These are phyloP conservation scores for Novumbra hubbsi DNA, from an alignment of 2,797 vertebrate species.

Conservation along the genomic window DNA sequence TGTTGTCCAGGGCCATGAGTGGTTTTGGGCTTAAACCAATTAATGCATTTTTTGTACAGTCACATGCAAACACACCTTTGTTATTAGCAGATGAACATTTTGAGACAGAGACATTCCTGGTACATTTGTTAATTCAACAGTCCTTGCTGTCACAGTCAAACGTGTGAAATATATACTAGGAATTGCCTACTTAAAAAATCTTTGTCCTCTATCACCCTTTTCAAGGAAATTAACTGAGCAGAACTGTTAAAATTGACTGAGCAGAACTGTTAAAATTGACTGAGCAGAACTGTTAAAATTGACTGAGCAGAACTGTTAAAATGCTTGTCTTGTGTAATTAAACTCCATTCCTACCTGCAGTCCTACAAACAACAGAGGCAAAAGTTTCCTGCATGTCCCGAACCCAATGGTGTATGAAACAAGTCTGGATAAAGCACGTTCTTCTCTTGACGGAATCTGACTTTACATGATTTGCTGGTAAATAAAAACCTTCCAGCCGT, in stretches of 20 bases:
- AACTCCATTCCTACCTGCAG: neutral
- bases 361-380: conserved; percentile 6
- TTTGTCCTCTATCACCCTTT: neutral
- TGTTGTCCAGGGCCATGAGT: too few species aligned
- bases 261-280: too few species aligned
- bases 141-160: neutral
- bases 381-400: conserved; percentile 1
- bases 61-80: too few species aligned
- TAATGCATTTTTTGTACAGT: too few species aligned
- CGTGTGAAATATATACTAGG: neutral
- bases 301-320: conserved; percentile 1
- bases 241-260: too few species aligned
- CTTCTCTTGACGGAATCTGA: neutral
- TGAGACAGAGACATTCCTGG: too few species aligned
- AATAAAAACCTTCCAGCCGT: neutral
- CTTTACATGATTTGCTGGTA: conserved; percentile 2
- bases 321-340: conserved; percentile 8
- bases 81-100: too few species aligned
- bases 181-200: neutral
- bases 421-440: conserved; percentile 5
- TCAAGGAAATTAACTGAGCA: too few species aligned
- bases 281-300: conserved; percentile 5
- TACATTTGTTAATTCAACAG: too few species aligned
- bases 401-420: conserved; percentile 13
- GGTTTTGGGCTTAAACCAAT: too few species aligned